Percentiles rank a stretch among this genome's conserved stretches.
phyloP scores from a whole-genome alignment of 2,888 invertebrate genomes.

The Lithodes maja region DNA sequence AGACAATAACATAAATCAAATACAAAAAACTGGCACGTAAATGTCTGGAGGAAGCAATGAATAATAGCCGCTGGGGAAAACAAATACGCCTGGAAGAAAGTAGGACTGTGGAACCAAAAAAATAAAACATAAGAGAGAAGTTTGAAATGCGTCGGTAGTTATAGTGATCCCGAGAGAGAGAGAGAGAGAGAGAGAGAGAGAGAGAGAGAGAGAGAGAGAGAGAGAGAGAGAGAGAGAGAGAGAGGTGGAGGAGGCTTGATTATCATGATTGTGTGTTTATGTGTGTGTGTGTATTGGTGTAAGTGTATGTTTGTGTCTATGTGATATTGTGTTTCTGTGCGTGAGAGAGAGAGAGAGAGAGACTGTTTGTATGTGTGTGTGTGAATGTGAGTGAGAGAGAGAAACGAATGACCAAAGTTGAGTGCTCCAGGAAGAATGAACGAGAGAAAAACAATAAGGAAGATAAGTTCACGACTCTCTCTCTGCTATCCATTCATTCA shows the following conservation, averaged over 20 bases:
- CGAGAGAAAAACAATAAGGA: no score
- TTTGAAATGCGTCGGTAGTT: background rate
- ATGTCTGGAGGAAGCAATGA: no score
- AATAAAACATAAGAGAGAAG: background rate
- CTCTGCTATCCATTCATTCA: background rate
- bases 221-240: slow-evolving; percentile 20
- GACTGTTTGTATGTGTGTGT: background rate
- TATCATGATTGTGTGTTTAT: background rate
- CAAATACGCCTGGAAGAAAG: no score
- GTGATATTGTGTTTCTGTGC: background rate
- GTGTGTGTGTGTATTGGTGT: background rate
- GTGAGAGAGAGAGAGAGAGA: background rate
- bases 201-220: slow-evolving; percentile 39
- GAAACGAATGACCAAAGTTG: no score
- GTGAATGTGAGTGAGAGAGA: background rate
- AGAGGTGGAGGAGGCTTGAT: background rate
- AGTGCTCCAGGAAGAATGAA: no score
- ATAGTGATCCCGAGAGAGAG: background rate
- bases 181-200: slow-evolving; percentile 44
- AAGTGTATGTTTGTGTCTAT: background rate
- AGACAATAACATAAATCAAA: background rate
- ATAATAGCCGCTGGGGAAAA: no score
- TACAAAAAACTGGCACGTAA: no score
- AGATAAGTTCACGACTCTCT: no score
- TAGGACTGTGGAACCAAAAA: no score